A percentile compares a stretch with the other conserved stretches of the same genome.
Evolutionary conservation across 2,797 vertebrate genomes (phyloP).

Genomic region (Artibeus lituratus): DNA sequence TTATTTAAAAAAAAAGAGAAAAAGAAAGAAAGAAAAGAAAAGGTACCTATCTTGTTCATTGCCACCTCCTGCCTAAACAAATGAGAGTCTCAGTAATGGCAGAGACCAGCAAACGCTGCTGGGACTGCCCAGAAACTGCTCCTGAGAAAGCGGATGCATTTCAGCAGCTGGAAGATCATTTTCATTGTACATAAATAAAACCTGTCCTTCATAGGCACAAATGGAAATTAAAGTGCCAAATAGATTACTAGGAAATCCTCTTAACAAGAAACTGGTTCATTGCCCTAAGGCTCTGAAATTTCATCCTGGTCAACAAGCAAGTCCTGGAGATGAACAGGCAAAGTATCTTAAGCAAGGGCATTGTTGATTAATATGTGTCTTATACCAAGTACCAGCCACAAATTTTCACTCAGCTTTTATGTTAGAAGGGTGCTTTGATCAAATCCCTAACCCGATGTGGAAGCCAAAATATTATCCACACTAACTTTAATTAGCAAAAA

Average conservation of each 20-base stretch:
- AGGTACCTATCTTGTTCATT: neutral
- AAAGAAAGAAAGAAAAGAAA: neutral
- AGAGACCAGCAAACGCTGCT: neutral
- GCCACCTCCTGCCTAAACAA: neutral
- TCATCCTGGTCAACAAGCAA: slow-evolving; percentile 39
- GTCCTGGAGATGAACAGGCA: neutral
- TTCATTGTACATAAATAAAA: slow-evolving; percentile 59
- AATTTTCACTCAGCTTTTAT: neutral
- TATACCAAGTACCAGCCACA: neutral
- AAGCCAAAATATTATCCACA: neutral
- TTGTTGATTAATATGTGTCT: neutral
- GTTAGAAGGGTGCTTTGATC: neutral
- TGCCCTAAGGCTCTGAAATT: slow-evolving; percentile 28
- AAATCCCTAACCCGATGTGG: neutral
- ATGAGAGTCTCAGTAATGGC: neutral
- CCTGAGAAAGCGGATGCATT: neutral
- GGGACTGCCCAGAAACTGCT: neutral
- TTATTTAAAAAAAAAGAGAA: neutral
- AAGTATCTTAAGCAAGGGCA: neutral
- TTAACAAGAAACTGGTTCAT: slow-evolving; percentile 47
- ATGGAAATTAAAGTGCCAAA: slow-evolving; percentile 51
- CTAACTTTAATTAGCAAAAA: neutral
- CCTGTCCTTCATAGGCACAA: slow-evolving; percentile 33
- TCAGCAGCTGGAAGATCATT: slow-evolving; percentile 36
- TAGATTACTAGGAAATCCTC: slow-evolving; percentile 48